Conservation (phyloP, 2,797 vertebrate genomes). For the Mormyrops boulengeri region DNA sequence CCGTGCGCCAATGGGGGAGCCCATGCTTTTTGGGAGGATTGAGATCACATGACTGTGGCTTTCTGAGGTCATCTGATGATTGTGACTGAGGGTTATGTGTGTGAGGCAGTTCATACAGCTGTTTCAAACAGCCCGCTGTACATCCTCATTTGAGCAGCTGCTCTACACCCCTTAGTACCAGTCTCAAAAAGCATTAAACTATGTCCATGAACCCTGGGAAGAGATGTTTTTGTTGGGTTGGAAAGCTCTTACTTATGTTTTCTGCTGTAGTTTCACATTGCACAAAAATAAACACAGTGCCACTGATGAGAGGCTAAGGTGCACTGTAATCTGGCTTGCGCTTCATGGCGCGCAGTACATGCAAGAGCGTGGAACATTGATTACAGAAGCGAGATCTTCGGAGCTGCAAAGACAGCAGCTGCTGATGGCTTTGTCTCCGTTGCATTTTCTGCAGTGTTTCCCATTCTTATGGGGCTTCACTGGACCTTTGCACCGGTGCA, state of each 20-base stretch:
- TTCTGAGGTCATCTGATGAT: slow-evolving; percentile 14
- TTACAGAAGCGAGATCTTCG: background rate
- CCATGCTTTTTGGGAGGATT: background rate
- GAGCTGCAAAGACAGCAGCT: background rate
- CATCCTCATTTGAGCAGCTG: background rate
- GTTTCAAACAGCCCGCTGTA: background rate
- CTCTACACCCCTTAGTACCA: background rate
- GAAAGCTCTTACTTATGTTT: background rate
- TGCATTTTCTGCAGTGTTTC: background rate
- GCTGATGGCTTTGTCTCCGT: background rate
- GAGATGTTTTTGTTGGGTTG: background rate
- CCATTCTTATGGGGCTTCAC: background rate
- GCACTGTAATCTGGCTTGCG: background rate
- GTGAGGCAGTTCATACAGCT: background rate
- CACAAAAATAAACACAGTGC: background rate
- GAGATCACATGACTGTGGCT: slow-evolving; percentile 2
- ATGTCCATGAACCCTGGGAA: background rate
- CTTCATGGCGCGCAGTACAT: background rate
- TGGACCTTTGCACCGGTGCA: background rate
- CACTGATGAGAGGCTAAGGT: background rate
- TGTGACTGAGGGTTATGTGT: background rate
- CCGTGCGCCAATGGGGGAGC: background rate
- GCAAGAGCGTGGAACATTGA: background rate
- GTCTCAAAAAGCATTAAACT: background rate
- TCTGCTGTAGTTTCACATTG: background rate